Evolutionary conservation across 2,797 vertebrate genomes (phyloP), one percentile per base, ranked within the genome.

Genomic region (Netta rufina): DNA sequence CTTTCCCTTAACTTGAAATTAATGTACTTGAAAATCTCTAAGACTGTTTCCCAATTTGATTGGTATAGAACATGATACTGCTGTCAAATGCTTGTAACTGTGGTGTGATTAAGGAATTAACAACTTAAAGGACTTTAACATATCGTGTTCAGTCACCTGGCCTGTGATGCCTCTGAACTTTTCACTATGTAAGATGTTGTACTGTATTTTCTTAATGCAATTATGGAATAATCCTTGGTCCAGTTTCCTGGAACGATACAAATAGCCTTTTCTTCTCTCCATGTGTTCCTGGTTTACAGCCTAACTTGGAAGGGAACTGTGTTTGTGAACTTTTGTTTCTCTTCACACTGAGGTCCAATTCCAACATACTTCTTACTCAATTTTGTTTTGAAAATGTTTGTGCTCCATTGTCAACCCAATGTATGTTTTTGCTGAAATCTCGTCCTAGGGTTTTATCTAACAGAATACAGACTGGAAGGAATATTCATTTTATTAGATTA

Each of bases 231-330:
- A 89, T 95, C 95, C 71, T 89, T 82, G 64, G 79, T 96, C 60
- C 62, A 51, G 80, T 84, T 91, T 92, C 84, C 90, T 94, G 92
- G 85, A 95, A 95, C 62, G 81, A 91, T 53, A 86, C 87, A 84
- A 74, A 56, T 28, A 75, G 57, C 43, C 83, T 93, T 93, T 93
- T 95, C 92, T 94, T 89, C 81, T 95, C 86, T 70, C 91, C 94
- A 84, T 92, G 85, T 94, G 90, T 95, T 96, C 76, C 76, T 93
- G 84, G 69, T 96, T 97, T 96, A 84, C 43, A 65, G 87, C 83
- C 89, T 62, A 27, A 72, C 77, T 93, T 89, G 85, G 92, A 92
- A 92, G 57, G 24, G 62, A 75, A 33, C 66, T 88, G 11, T 93
- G 62, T 78, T 93, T 91, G 62, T 84, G 90, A 93, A 88, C 85